phyloP scores from a whole-genome alignment of 2,888 invertebrate genomes.

The Metellina segmentata region DNA sequence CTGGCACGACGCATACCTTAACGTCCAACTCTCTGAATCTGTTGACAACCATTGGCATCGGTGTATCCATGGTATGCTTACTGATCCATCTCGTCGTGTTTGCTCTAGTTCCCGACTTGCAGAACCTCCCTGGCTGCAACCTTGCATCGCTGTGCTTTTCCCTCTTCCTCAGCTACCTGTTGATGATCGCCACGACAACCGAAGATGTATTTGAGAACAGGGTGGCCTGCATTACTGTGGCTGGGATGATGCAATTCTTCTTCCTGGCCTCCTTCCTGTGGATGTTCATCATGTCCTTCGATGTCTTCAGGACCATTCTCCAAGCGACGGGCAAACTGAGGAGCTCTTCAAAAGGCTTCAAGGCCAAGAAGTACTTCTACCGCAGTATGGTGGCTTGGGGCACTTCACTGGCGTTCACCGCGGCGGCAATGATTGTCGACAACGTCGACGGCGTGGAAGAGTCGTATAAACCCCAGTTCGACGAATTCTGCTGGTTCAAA shows the following conservation, averaged over 20 bases:
- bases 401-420: constrained; percentile 80
- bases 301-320: constrained; percentile 81
- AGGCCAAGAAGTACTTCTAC: constrained; percentile 81
- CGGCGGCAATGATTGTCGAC: constrained; percentile 80
- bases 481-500: constrained; percentile 82
- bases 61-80: constrained; percentile 70
- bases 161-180: constrained; percentile 67
- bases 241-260: constrained; percentile 73
- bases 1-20: background rate
- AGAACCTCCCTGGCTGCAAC: constrained; percentile 79
- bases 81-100: constrained; percentile 65
- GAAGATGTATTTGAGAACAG: background rate
- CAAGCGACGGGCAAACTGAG: constrained; percentile 82
- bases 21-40: constrained; percentile 79
- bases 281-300: constrained; percentile 71
- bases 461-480: constrained; percentile 80
- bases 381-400: constrained; percentile 82
- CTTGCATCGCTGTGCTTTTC: constrained; percentile 81
- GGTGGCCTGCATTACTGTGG: constrained; percentile 77
- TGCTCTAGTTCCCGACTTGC: constrained; percentile 78
- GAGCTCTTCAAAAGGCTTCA: constrained; percentile 80
- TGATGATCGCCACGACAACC: constrained; percentile 79
- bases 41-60: constrained; percentile 79
- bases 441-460: constrained; percentile 76
- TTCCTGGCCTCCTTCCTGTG: constrained; percentile 71